These are phyloP conservation scores for Orthonychiurus folsomi DNA, from an alignment of 2,888 invertebrate genomes.

Conservation along the genomic window DNA sequence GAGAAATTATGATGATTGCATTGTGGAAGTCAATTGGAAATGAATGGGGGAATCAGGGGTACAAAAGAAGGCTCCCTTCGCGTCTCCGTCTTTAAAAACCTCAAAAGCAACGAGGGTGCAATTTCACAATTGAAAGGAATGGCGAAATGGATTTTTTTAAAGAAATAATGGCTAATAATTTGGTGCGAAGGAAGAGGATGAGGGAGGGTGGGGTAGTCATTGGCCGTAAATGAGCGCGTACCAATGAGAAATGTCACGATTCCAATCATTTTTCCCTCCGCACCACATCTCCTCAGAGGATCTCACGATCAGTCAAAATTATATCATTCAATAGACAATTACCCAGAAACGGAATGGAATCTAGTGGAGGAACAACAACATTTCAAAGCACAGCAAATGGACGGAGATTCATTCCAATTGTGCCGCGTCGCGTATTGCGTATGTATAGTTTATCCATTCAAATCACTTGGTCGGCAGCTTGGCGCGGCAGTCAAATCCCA, in stretches of 20 bases:
- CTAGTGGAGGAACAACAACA: too few species aligned
- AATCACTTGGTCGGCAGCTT: too few species aligned
- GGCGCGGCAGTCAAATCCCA: too few species aligned
- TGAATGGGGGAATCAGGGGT: too few species aligned
- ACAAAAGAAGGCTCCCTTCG: too few species aligned
- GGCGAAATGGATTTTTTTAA: neutral
- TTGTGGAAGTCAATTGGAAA: too few species aligned
- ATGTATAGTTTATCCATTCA: too few species aligned
- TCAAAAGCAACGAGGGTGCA: neutral
- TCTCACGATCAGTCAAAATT: constrained; percentile 37
- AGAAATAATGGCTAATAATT: neutral
- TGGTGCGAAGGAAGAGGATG: neutral
- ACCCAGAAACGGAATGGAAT: constrained; percentile 19
- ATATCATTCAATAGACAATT: constrained; percentile 40
- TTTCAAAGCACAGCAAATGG: too few species aligned
- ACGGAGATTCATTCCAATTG: too few species aligned
- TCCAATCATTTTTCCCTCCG: constrained; percentile 39
- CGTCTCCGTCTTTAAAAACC: too few species aligned
- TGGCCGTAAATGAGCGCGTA: constrained; percentile 34
- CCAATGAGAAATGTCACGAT: constrained; percentile 38
- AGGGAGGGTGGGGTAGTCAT: constrained; percentile 10
- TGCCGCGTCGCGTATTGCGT: too few species aligned
- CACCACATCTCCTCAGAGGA: constrained; percentile 26
- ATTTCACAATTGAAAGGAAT: neutral
- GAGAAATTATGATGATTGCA: too few species aligned